Conservation (phyloP, 2,113 vertebrate genomes). For the Xenus cinereus region DNA sequence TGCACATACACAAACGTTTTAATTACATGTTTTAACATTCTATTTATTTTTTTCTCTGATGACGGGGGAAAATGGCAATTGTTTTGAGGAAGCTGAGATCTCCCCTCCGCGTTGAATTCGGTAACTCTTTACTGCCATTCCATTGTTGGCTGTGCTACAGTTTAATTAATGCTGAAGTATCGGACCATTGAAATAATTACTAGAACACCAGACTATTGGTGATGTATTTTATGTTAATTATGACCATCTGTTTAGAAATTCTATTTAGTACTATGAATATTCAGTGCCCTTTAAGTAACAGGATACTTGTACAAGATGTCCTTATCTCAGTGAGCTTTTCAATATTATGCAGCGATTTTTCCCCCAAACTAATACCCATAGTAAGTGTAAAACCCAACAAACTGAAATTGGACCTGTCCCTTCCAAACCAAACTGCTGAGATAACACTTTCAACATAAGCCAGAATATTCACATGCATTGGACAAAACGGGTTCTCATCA, state of each 20-base stretch:
- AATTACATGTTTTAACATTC: neutral
- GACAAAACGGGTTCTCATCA: neutral
- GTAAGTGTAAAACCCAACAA: neutral
- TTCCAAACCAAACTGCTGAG: neutral
- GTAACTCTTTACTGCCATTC: neutral
- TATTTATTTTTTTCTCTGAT: neutral
- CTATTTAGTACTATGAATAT: slow-evolving; percentile 38
- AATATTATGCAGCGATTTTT: neutral
- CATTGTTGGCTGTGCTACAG: neutral
- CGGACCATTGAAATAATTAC: slow-evolving; percentile 40
- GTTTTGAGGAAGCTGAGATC: neutral
- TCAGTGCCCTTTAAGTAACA: slow-evolving; percentile 38
- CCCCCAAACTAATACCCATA: neutral
- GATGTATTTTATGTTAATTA: slow-evolving; percentile 60
- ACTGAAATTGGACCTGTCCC: neutral
- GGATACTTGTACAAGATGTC: slow-evolving; percentile 45
- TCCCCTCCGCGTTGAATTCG: neutral
- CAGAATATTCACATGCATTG: neutral
- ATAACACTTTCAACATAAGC: neutral
- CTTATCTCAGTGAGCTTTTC: slow-evolving; percentile 24
- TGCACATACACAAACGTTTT: neutral
- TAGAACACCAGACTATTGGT: slow-evolving; percentile 36
- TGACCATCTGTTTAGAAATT: slow-evolving; percentile 57
- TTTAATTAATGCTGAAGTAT: slow-evolving; percentile 46
- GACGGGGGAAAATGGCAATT: neutral